phyloP scores from a whole-genome alignment of 2,888 invertebrate species.

The Rhorus exstirpatorius region DNA sequence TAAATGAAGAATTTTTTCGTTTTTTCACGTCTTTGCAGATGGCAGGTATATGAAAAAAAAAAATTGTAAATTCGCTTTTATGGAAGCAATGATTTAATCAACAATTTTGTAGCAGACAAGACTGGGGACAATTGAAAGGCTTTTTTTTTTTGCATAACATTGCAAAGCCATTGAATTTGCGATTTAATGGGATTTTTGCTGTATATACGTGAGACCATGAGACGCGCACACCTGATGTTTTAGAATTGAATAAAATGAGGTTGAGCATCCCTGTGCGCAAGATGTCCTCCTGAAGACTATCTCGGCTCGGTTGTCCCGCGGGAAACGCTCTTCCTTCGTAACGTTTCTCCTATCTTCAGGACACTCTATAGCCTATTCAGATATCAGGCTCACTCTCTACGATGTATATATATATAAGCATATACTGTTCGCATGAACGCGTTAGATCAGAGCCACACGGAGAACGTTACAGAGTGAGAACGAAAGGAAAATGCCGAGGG shows the following conservation, averaged over 20 bases:
- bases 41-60: too few relatives aligned
- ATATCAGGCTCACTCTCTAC: conserved; percentile 83
- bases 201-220: conserved; percentile 3
- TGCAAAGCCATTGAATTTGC: not conserved
- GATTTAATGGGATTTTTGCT: conserved; percentile 26
- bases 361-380: conserved; percentile 85
- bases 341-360: conserved; percentile 83
- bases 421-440: conserved; percentile 71
- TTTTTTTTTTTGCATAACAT: conserved; percentile 19
- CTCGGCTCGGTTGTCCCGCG: conserved; percentile 83
- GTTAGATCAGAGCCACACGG: conserved; percentile 68
- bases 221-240: conserved; percentile 36
- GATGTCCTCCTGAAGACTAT: conserved; percentile 86
- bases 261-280: conserved; percentile 83
- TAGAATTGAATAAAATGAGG: conserved; percentile 63
- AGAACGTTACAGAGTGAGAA: conserved; percentile 38
- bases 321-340: conserved; percentile 78
- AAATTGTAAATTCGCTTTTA: too few relatives aligned
- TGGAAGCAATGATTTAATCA: too few relatives aligned
- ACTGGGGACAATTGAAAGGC: too few relatives aligned
- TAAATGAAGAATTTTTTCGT: too few relatives aligned
- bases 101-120: too few relatives aligned
- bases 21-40: too few relatives aligned
- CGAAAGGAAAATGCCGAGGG: conserved; percentile 45
- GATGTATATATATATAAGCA: conserved; percentile 17